Evolutionary conservation across 2,888 invertebrate species (phyloP), one percentile per base, ranked within the genome.

Genomic region (Sipha maydis): DNA sequence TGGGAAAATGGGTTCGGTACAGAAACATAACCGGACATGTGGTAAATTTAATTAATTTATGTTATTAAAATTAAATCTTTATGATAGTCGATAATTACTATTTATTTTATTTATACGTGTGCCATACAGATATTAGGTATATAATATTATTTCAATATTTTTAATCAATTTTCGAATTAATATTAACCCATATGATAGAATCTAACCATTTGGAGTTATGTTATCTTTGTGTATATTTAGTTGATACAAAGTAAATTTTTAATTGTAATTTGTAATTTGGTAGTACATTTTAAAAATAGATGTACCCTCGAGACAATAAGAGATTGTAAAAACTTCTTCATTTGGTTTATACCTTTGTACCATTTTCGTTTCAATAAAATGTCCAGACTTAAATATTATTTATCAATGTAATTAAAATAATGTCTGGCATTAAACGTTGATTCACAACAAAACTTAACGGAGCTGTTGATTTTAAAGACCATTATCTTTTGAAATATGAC

Each of bases 1-100:
- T 96, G 69, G 95, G 94, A 90, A 96, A 96, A 92, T 97, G 97
- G 96, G 94, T 96, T 90, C 95, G 96, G 38, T 97, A 97, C 92
- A 93, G 95, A 90, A 94, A 95, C 91, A 93, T 94, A 89, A 93
- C 94, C 89, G 96, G 96, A 56, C 94, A 95, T 91, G 96, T 97
- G 95, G 97, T 97, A 91, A 92, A 92, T 38, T 56, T 25, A 61
- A 61, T 61, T 61, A 3, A 25, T 61, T n/a, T 75, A 76, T 31
- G 25, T 61, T 61, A 61, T 61, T 61, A 21, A 61, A 61, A 61
- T 61, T 19, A 61, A 61, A 61, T 1, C 25, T 3, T 4, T 61
- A 25, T 25, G 61, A 9, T 5, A 25, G 61, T 61, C 19, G 61
- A 21, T 61, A 61, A 48, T 11, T 14, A 14, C 11, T 48, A 11